Conservation (phyloP, 2,888 invertebrate species). For the Odontocolon sp. region DNA sequence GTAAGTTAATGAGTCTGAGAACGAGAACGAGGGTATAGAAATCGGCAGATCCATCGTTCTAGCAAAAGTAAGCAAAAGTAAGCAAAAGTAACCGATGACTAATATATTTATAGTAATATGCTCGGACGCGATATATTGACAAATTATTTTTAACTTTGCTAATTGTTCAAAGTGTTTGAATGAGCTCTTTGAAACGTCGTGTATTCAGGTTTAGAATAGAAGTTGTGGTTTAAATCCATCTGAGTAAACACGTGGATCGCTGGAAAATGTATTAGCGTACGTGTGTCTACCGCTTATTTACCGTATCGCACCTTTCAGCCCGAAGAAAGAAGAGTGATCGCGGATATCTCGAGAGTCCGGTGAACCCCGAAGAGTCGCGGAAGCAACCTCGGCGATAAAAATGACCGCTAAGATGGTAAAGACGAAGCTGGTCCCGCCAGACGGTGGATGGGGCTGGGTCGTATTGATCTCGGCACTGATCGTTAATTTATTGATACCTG, state of each 20-base stretch:
- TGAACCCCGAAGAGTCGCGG: background rate
- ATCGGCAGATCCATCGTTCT: background rate
- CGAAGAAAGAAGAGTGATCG: slow-evolving; percentile 31
- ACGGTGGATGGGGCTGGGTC: slow-evolving; percentile 82
- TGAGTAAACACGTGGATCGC: background rate
- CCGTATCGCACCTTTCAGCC: slow-evolving; percentile 33
- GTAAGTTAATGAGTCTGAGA: background rate
- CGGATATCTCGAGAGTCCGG: slow-evolving; percentile 12
- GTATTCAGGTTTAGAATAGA: background rate
- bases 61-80: background rate
- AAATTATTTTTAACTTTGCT: slow-evolving; percentile 20
- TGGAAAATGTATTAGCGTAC: background rate
- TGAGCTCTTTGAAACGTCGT: background rate
- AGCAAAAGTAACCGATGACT: too few relatives aligned
- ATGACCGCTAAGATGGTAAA: slow-evolving; percentile 66
- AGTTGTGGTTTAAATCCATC: background rate
- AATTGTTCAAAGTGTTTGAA: slow-evolving; percentile 17
- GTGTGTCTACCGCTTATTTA: background rate
- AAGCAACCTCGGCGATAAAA: slow-evolving; percentile 8
- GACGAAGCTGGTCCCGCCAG: slow-evolving; percentile 79
- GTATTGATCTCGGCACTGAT: slow-evolving; percentile 84
- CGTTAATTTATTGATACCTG: slow-evolving; percentile 92
- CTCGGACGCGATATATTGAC: background rate
- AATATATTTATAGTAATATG: background rate
- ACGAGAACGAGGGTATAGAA: background rate